Percentiles rank a stretch among this genome's conserved stretches.
Evolutionary conservation across 2,888 invertebrate species (phyloP).

Genomic region (Lepidonotus clava): DNA sequence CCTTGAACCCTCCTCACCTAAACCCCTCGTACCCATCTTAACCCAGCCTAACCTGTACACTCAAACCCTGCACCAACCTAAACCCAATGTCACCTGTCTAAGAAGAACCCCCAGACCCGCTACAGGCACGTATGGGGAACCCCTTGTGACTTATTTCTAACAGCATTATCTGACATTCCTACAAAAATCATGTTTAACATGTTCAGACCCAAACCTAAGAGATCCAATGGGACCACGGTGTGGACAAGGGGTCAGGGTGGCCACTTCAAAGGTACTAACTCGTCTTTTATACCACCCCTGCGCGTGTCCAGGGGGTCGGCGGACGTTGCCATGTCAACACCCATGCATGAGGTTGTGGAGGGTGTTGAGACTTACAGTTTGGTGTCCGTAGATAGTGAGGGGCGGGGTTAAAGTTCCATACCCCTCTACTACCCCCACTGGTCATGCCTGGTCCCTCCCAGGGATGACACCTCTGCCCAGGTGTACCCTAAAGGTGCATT

Average conservation of each 20-base stretch:
- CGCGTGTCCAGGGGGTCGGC: neutral
- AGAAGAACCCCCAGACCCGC: too few relatives aligned
- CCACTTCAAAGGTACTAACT: neutral
- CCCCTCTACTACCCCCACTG: neutral
- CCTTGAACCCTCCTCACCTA: neutral
- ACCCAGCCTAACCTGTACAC: neutral
- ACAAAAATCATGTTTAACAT: neutral
- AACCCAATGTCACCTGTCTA: too few relatives aligned
- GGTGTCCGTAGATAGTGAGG: too few relatives aligned
- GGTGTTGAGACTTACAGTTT: neutral
- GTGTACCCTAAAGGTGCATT: slow-evolving; percentile 28
- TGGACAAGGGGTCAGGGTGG: neutral
- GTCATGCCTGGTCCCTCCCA: neutral
- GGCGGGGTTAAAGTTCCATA: neutral
- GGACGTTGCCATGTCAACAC: neutral
- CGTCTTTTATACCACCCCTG: neutral
- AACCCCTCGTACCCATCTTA: neutral
- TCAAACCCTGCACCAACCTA: neutral
- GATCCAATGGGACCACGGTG: neutral
- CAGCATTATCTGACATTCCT: neutral
- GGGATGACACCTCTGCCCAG: neutral
- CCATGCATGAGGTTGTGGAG: neutral
- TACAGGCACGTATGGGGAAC: neutral
- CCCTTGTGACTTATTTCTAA: neutral
- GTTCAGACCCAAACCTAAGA: neutral